Base-by-base conservation (phyloP, 2,888 invertebrate genomes). In the Nymphalis c-album region DNA sequence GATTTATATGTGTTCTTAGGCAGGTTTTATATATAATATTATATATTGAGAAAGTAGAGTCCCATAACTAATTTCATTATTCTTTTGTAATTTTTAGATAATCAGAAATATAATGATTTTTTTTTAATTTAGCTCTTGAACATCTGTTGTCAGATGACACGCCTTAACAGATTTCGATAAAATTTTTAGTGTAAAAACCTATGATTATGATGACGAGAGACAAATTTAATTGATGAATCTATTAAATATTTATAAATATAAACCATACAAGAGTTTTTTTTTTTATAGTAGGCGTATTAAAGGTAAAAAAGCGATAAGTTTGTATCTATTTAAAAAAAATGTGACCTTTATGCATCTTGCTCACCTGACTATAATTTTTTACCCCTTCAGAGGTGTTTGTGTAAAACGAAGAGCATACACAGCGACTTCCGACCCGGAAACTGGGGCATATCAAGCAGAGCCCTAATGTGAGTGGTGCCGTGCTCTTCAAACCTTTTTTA, bases 401-500 rank as follows among this genome's bases (percentile, higher is more conserved):
- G 70, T 67, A 71, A 73, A 73, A 67, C 69, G 71, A 67, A 68
- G 69, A 60, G 71, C 64, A 62, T 67, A 69, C 65, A 67, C 62
- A 61, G 58, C 59, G 69, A 72, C 66, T 72, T 71, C 71, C 71
- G 71, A 70, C 66, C 64, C 69, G 72, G 71, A 71, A 72, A 74
- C 73, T 72, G 51, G 73, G 73, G 53, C 73, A 67, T 68, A 74
- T 74, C 73, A 67, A 74, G 73, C 64, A 64, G 50, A 70, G 60
- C 51, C 67, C 69, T 73, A 73, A 69, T 71, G 71, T 70, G 68
- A 71, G 67, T 67, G 67, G 62, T 64, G 65, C 63, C 63, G 63
- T 40, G 10, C 40, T 4, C 51, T 70, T 64, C 67, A 68, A 68
- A 68, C 65, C 68, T 69, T 65, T 69, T 66, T 63, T 64, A 67